These are phyloP conservation scores for Tachystola acroxantha DNA, from an alignment of 2,888 invertebrate genomes.

Conservation along the genomic window DNA sequence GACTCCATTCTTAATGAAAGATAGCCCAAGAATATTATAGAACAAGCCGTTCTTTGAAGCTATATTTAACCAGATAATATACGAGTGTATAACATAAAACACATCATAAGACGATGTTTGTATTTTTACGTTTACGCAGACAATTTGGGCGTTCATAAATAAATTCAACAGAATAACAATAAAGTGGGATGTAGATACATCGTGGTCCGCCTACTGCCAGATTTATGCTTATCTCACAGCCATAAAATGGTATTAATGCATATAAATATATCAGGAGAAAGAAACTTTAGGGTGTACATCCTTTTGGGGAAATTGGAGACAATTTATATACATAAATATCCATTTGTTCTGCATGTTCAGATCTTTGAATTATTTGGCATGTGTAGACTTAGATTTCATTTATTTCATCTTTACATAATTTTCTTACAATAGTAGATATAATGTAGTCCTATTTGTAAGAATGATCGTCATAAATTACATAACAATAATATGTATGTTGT, in stretches of 20 bases:
- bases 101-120: slow-evolving; percentile 26
- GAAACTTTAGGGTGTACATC: slow-evolving; percentile 28
- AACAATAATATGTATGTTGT: no score
- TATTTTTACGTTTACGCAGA: slow-evolving; percentile 30
- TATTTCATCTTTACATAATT: no score
- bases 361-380: no score
- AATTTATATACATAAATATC: no score
- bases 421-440: no score
- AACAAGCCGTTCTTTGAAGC: no score
- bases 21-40: no score
- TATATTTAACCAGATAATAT: neutral
- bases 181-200: slow-evolving; percentile 54
- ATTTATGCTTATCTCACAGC: slow-evolving; percentile 64
- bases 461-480: no score
- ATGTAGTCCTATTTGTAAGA: no score
- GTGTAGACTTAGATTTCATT: no score
- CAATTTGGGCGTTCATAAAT: slow-evolving; percentile 49
- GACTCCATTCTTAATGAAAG: no score
- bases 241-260: slow-evolving; percentile 67
- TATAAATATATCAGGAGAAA: slow-evolving; percentile 62
- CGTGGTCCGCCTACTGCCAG: slow-evolving; percentile 44
- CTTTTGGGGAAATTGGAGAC: neutral
- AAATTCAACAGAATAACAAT: slow-evolving; percentile 51
- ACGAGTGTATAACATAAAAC: slow-evolving; percentile 5
- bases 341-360: no score